Evolutionary conservation across 2,888 invertebrate genomes (phyloP).

Genomic region (Microctonus hyperodae): DNA sequence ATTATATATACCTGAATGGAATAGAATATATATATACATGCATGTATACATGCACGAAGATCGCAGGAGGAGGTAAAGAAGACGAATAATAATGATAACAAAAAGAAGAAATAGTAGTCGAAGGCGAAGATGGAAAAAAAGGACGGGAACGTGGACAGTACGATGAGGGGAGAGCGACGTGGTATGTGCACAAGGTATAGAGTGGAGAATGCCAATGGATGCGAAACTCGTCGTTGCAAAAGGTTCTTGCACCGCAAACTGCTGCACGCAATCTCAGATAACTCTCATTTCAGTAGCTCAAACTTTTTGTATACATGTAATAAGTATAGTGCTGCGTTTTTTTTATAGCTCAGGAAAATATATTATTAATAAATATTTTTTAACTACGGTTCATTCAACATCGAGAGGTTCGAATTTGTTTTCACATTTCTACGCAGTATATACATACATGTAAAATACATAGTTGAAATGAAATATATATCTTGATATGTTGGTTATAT

Average conservation of each 20-base stretch:
- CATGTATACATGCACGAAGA: no score
- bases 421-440: not conserved
- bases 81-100: slow-evolving; percentile 21
- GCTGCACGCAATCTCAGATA: slow-evolving; percentile 48
- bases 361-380: no score
- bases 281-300: not conserved
- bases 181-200: slow-evolving; percentile 48
- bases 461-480: not conserved
- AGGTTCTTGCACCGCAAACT: slow-evolving; percentile 50
- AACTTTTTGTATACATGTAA: not conserved
- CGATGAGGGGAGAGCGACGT: slow-evolving; percentile 10
- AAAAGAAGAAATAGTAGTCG: slow-evolving; percentile 1
- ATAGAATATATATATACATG: slow-evolving; percentile 42
- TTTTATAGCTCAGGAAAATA: not conserved
- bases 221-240: slow-evolving; percentile 45
- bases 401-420: not conserved
- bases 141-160: not conserved
- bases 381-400: not conserved
- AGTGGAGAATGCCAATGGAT: slow-evolving; percentile 43
- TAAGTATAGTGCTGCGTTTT: no score
- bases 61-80: slow-evolving; percentile 28
- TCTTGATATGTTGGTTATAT: slow-evolving; percentile 30
- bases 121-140: not conserved
- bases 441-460: no score
- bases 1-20: slow-evolving; percentile 58